A percentile compares a stretch with the other conserved stretches of the same genome.
Conservation (phyloP, 2,113 vertebrate species). For the Sterna hirundo region DNA sequence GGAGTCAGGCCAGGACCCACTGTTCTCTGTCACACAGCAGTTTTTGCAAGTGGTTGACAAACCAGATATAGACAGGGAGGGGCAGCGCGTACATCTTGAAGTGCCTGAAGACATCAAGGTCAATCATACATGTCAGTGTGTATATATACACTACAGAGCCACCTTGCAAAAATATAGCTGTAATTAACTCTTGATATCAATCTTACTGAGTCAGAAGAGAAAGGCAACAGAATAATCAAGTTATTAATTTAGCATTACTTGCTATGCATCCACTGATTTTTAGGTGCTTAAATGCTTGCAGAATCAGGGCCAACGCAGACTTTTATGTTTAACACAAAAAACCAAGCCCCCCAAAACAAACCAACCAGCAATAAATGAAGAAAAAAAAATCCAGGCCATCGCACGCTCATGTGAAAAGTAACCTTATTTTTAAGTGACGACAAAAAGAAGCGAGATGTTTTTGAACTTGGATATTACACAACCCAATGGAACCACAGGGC, state of each 20-base stretch:
- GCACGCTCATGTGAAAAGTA: accelerated
- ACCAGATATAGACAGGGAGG: background rate
- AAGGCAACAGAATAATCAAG: background rate
- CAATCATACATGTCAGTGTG: accelerated
- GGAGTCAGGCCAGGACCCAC: background rate
- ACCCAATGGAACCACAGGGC: accelerated
- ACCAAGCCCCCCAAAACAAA: background rate
- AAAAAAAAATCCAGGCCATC: background rate
- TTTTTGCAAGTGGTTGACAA: background rate
- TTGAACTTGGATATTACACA: accelerated
- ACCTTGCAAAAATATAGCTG: background rate
- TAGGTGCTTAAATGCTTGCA: background rate
- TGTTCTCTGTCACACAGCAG: background rate
- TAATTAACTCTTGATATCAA: background rate
- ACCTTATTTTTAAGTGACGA: background rate
- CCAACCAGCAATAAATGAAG: background rate
- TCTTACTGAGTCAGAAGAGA: accelerated
- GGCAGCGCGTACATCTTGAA: background rate
- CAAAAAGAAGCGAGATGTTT: background rate
- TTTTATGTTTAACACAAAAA: background rate
- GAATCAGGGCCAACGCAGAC: background rate
- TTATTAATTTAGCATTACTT: background rate
- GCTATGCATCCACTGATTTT: background rate
- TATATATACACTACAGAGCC: background rate
- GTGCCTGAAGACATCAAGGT: background rate